Percentiles rank a stretch among this genome's conserved stretches.
These are phyloP conservation scores for Syrmaticus mikado DNA, from an alignment of 2,113 vertebrate genomes.

Conservation along the genomic window DNA sequence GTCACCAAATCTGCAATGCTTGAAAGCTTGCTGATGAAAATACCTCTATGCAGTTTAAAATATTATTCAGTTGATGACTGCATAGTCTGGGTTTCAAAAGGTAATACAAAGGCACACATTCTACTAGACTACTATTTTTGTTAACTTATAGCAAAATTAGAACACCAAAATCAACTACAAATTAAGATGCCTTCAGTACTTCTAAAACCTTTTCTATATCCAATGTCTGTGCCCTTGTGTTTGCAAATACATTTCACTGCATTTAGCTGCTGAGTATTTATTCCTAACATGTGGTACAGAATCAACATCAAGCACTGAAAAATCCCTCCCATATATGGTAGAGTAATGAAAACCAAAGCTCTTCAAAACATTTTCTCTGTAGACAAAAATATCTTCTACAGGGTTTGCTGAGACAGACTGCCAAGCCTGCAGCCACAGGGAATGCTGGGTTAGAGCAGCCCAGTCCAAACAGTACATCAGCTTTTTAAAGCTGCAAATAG, in stretches of 20 bases:
- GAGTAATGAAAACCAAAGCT: slow-evolving; percentile 54
- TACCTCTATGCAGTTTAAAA: background rate
- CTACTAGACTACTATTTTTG: background rate
- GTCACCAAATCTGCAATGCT: background rate
- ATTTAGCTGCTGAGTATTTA: slow-evolving; percentile 10
- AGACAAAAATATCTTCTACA: slow-evolving; percentile 54
- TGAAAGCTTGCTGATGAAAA: background rate
- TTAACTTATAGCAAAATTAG: background rate
- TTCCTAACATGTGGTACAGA: slow-evolving; percentile 22
- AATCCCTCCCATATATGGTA: slow-evolving; percentile 65
- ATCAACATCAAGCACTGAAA: slow-evolving; percentile 56
- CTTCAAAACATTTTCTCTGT: slow-evolving; percentile 54
- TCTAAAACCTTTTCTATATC: background rate
- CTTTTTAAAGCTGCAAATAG: background rate
- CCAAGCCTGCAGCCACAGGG: slow-evolving; percentile 50
- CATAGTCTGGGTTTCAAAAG: background rate
- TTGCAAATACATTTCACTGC: slow-evolving; percentile 1
- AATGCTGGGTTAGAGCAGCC: slow-evolving; percentile 17
- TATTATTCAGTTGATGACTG: background rate
- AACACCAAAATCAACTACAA: background rate
- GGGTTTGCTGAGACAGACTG: slow-evolving; percentile 28
- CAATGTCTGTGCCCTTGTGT: background rate
- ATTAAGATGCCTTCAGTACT: background rate
- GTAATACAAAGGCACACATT: background rate
- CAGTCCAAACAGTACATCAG: background rate